Conservation (phyloP, 2,888 invertebrate species). For the Labia minor region DNA sequence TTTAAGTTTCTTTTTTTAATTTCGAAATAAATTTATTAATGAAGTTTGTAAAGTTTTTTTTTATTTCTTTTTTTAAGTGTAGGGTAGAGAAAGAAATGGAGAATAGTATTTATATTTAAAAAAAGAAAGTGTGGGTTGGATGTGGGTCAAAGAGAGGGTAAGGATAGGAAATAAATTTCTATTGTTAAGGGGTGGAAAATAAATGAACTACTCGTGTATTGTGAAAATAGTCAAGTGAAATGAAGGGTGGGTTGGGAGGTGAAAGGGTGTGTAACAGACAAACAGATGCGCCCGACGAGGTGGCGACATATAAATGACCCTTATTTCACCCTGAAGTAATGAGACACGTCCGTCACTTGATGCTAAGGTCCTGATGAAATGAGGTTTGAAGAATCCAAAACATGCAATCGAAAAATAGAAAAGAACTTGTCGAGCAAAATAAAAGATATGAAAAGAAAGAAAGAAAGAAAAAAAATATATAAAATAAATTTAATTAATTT, state of each 20-base stretch:
- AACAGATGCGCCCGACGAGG: neutral
- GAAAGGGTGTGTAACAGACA: neutral
- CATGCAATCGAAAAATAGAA: neutral
- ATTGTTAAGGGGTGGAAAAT: neutral
- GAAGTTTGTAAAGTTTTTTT: no score
- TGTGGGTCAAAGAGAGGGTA: no score
- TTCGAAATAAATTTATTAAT: no score
- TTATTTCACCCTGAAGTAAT: slow-evolving; percentile 7
- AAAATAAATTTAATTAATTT: no score
- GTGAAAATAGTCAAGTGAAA: slow-evolving; percentile 7
- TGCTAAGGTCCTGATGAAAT: neutral
- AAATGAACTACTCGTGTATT: slow-evolving; percentile 7
- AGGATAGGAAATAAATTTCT: neutral
- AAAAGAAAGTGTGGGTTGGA: no score
- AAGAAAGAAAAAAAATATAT: no score
- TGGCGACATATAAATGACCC: slow-evolving; percentile 13
- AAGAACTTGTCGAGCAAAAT: neutral
- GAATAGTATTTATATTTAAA: no score
- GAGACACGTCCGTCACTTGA: slow-evolving; percentile 5
- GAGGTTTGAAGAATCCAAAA: neutral
- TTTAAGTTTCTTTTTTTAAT: no score
- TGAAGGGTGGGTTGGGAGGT: no score
- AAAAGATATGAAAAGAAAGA: neutral
- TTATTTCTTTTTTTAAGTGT: no score
- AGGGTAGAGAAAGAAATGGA: no score